Evolutionary conservation across 2,113 vertebrate species (phyloP).

Genomic region (Toxostoma redivivum): DNA sequence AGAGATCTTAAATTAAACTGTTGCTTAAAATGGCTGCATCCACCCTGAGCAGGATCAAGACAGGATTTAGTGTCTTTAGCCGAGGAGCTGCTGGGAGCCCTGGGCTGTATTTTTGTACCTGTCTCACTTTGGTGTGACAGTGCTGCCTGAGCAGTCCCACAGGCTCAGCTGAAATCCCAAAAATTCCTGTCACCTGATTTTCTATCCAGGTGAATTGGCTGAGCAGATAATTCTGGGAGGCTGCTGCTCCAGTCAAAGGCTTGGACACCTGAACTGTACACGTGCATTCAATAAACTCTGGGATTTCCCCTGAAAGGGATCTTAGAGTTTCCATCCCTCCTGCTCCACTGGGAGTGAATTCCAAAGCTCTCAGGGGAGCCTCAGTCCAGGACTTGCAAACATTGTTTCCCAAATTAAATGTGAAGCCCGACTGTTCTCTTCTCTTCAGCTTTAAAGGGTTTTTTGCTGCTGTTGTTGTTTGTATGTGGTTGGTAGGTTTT

Average conservation of each 20-base stretch:
- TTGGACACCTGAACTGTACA: accelerated
- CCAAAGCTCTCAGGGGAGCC: background rate
- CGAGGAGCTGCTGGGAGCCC: background rate
- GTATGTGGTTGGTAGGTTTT: background rate
- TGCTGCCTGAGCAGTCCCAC: background rate
- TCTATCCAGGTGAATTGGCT: accelerated
- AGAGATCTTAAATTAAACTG: conserved; percentile 19
- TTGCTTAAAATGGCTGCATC: conserved; percentile 56
- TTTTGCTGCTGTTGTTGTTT: background rate
- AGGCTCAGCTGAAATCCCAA: background rate
- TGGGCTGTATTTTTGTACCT: background rate
- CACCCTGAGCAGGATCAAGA: conserved; percentile 51
- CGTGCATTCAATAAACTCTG: accelerated
- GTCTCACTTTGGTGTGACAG: background rate
- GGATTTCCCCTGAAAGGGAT: accelerated
- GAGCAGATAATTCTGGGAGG: background rate
- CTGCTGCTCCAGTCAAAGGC: background rate
- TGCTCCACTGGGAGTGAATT: background rate
- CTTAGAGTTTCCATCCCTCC: background rate
- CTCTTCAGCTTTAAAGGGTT: accelerated
- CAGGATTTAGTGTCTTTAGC: conserved; percentile 42
- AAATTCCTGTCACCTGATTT: background rate
- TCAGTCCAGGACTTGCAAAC: background rate
- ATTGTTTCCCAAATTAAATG: accelerated
- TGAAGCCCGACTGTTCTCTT: accelerated